Evolutionary conservation across 2,113 vertebrate species (phyloP).

Genomic region (Turnix velox): DNA sequence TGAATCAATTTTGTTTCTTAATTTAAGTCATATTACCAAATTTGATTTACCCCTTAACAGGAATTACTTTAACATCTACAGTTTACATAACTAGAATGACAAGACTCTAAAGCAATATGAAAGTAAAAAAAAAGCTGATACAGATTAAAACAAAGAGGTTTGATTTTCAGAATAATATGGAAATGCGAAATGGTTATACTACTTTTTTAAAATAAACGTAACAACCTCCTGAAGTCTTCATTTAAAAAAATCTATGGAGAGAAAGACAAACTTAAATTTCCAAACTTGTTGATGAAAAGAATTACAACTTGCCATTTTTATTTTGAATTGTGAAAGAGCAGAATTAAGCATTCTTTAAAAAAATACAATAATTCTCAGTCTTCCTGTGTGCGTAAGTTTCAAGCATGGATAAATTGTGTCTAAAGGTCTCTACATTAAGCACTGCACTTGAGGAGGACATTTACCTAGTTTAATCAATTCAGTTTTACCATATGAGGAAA

Average conservation of each 20-base stretch:
- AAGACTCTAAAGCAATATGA: neutral
- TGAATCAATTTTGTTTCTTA: neutral
- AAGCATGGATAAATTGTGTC: neutral
- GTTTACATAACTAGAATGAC: neutral
- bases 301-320: neutral
- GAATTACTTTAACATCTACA: neutral
- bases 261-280: neutral
- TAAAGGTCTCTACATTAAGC: neutral
- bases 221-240: neutral
- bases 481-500: neutral
- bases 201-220: too few species aligned
- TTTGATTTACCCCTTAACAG: neutral
- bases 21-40: neutral
- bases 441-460: neutral
- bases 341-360: neutral
- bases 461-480: neutral
- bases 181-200: neutral
- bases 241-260: neutral
- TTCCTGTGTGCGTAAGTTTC: neutral
- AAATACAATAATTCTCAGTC: neutral
- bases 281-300: neutral
- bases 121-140: too few species aligned
- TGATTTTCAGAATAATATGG: neutral
- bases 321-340: neutral
- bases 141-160: neutral